phyloP scores from a whole-genome alignment of 1,140 invertebrate species.

The Physella acuta region DNA sequence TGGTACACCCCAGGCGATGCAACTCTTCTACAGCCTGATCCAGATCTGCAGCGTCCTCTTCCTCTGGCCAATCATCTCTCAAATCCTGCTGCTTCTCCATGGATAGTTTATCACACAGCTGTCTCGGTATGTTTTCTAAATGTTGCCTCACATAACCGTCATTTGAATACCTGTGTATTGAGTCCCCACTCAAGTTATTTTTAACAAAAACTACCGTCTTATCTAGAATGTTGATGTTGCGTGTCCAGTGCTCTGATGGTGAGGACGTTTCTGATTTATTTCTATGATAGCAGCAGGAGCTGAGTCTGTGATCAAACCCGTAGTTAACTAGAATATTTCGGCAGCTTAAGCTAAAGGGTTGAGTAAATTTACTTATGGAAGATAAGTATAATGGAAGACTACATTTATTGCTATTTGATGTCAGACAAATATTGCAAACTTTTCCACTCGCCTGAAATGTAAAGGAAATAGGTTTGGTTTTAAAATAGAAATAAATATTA shows the following conservation, averaged over 20 bases:
- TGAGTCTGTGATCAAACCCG: not conserved
- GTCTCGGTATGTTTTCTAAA: slow-evolving; percentile 1
- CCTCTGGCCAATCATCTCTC: not conserved
- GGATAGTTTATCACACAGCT: slow-evolving; percentile 11
- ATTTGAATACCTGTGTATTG: not conserved
- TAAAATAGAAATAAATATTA: no score
- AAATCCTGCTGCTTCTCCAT: slow-evolving; percentile 11
- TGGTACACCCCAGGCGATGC: not conserved
- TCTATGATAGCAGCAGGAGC: not conserved
- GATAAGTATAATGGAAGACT: no score
- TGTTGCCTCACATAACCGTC: slow-evolving; percentile 10
- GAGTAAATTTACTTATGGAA: no score
- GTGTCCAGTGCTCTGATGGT: not conserved
- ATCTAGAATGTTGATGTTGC: not conserved
- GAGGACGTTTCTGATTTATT: not conserved
- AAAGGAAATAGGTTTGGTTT: no score
- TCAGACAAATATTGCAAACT: slow-evolving; percentile 7
- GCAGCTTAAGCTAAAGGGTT: no score
- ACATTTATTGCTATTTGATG: no score
- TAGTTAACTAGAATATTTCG: slow-evolving; percentile 2
- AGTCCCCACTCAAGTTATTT: not conserved
- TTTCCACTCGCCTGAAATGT: slow-evolving; percentile 5
- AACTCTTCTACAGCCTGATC: not conserved
- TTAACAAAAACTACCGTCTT: not conserved
- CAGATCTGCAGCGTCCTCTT: not conserved